Conservation (phyloP, 2,888 invertebrate genomes). For the Caprella mutica region DNA sequence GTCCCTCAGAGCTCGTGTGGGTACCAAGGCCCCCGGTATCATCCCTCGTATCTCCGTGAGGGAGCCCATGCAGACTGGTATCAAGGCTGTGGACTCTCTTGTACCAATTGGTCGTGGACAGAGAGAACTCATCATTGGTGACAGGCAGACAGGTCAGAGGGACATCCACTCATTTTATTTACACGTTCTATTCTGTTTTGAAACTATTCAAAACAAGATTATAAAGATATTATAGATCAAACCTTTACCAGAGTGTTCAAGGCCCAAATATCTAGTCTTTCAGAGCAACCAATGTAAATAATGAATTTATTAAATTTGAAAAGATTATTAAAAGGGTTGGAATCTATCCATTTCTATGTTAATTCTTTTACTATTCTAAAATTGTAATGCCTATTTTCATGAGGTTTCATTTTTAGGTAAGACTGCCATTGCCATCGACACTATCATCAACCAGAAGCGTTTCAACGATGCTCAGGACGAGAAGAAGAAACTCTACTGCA, state of each 20-base stretch:
- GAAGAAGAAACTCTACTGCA: constrained; percentile 39
- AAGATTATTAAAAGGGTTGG: too few relatives aligned
- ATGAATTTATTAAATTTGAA: too few relatives aligned
- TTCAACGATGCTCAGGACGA: constrained; percentile 43
- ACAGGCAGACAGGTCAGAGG: constrained; percentile 37
- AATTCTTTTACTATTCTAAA: neutral
- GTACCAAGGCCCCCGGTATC: constrained; percentile 37
- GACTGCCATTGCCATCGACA: constrained; percentile 39
- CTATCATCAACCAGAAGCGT: constrained; percentile 40
- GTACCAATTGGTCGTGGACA: constrained; percentile 41
- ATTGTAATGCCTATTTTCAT: neutral
- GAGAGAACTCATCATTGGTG: constrained; percentile 41
- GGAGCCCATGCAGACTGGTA: constrained; percentile 39
- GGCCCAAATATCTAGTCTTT: too few relatives aligned
- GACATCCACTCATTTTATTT: too few relatives aligned
- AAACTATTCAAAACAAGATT: too few relatives aligned
- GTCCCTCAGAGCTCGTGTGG: constrained; percentile 35
- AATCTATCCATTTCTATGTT: too few relatives aligned
- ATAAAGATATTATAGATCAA: too few relatives aligned
- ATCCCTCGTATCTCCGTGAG: constrained; percentile 37
- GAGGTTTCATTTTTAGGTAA: constrained; percentile 35
- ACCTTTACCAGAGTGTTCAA: too few relatives aligned
- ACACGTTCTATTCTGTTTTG: too few relatives aligned
- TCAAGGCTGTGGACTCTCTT: constrained; percentile 38
- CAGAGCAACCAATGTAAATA: too few relatives aligned